These are phyloP conservation scores for Ceratina calcarata DNA, from an alignment of 1,140 invertebrate species.

Conservation along the genomic window DNA sequence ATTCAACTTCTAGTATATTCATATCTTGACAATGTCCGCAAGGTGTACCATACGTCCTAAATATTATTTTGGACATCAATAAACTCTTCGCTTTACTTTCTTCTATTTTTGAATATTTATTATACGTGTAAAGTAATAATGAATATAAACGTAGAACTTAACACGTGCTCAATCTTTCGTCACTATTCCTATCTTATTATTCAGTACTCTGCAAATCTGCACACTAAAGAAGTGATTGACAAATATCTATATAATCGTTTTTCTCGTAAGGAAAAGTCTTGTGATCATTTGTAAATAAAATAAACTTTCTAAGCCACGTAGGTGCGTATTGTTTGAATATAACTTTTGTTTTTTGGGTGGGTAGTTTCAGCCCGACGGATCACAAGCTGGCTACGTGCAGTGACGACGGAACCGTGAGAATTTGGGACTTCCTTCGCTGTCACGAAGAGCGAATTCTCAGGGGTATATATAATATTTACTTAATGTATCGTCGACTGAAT, in stretches of 20 bases:
- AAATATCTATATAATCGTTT: constrained; percentile 27
- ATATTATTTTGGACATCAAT: constrained; percentile 25
- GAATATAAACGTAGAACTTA: constrained; percentile 40
- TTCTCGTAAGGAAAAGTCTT: constrained; percentile 65
- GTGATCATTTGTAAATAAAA: not conserved
- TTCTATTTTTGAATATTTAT: constrained; percentile 38
- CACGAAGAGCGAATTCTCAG: constrained; percentile 97
- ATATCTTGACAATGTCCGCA: constrained; percentile 50
- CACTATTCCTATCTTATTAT: constrained; percentile 10
- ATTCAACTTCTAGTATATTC: constrained; percentile 30
- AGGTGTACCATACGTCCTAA: constrained; percentile 47
- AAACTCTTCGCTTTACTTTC: constrained; percentile 13
- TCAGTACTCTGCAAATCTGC: constrained; percentile 2
- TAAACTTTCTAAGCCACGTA: not conserved
- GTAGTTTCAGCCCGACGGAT: constrained; percentile 99
- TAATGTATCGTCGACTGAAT: not conserved
- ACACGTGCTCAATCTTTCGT: constrained; percentile 27
- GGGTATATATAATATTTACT: constrained; percentile 82
- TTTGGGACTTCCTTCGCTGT: constrained; percentile 99
- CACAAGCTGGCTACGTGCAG: constrained; percentile 99
- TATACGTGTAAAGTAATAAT: constrained; percentile 42
- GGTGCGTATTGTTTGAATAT: constrained; percentile 55
- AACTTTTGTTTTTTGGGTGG: constrained; percentile 75
- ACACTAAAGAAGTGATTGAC: constrained; percentile 5
- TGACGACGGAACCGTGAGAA: constrained; percentile 98